Base-by-base conservation (phyloP, 1,140 invertebrate genomes). In the Schmidtea mediterranea region DNA sequence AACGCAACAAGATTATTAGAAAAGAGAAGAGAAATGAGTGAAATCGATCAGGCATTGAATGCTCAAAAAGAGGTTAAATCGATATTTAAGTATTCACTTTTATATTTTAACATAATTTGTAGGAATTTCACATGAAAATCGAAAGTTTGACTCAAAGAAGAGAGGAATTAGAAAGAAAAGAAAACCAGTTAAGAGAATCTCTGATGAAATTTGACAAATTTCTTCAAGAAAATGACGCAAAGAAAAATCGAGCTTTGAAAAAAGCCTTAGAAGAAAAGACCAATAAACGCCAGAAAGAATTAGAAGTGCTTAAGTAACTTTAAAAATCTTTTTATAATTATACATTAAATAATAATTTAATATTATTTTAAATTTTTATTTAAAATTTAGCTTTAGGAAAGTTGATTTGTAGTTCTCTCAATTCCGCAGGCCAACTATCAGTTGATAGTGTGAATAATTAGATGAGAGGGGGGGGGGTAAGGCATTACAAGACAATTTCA, bases 81-180 rank as follows among this genome's bases (percentile, higher is more conserved):
- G 16, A 13, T 18, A 43, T 13, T 18, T 43, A 10, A 18, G 9
- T 43, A 9, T 8, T 43, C 8, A 13, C 9, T 12, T 43, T 10
- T 12, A 10, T 16, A 13, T 9, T 18, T 43, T 43, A 9, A 43
- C 15, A 36, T 16, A 32, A 1, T 2, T 10, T n/a, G 8, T 43
- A 66, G 62, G 64, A 67, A 52, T 67, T 67, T 49, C 63, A 66
- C 57, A 67, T 66, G 63, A 67, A 66, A 54, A 67, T 67, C 62
- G 65, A 67, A 58, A 62, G 62, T 54, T 55, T 67, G 40, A 60
- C 65, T 46, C 65, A 67, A 49, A 55, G 65, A 55, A 53, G 62
- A 52, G 61, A 63, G 50, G 65, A 67, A 54, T 51, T 67, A 38
- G 63, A 67, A 51, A 59, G 60, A 56, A 67, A 66, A 52, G 65